phyloP scores from a whole-genome alignment of 1,140 invertebrate species.

The Zaprionus ornatus region DNA sequence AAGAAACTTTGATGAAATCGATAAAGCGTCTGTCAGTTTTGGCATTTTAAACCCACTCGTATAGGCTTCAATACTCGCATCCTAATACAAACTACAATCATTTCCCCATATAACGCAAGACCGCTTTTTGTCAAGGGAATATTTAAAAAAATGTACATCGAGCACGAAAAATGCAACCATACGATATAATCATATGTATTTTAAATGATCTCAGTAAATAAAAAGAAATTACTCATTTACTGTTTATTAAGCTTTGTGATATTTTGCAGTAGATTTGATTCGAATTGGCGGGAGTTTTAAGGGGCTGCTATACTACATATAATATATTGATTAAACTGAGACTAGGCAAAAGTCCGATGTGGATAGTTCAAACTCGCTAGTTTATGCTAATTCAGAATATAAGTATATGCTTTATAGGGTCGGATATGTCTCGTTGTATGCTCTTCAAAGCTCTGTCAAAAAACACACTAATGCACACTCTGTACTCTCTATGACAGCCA shows the following conservation, averaged over 20 bases:
- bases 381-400: no score
- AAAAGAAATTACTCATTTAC: conserved; percentile 15
- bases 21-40: conserved; percentile 73
- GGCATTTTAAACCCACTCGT: conserved; percentile 72
- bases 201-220: conserved; percentile 9
- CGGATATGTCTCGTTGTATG: no score
- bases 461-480: no score
- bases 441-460: no score
- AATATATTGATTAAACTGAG: no score
- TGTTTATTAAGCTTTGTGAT: not conserved
- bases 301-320: no score
- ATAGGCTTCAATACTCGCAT: conserved; percentile 48
- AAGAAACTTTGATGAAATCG: conserved; percentile 72
- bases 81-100: conserved; percentile 11
- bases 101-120: conserved; percentile 30
- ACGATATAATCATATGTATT: not conserved
- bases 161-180: not conserved
- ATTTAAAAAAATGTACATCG: conserved; percentile 14
- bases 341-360: no score
- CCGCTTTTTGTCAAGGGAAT: conserved; percentile 73
- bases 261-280: not conserved
- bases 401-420: no score
- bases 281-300: no score
- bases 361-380: no score
- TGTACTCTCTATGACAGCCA: no score